Base-by-base conservation (phyloP, 2,113 vertebrate genomes). In the Cynocephalus volans region DNA sequence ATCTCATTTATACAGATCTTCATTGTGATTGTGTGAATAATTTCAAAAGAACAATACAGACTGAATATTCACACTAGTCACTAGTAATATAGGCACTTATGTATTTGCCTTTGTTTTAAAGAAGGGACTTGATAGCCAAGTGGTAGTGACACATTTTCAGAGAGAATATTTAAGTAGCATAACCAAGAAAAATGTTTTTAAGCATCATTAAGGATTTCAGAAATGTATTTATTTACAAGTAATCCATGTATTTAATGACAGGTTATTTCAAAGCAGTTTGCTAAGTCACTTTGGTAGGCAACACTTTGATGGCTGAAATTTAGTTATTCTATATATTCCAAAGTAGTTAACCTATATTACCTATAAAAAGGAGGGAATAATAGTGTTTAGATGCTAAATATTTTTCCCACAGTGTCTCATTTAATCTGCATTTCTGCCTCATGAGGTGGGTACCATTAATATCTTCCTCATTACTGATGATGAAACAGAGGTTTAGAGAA, bases 101-200 rank as follows among this genome's bases (percentile, higher is more conserved):
- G 18, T 76, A 18, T 89, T 85, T 88, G 77, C 60, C 36, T 91
- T 79, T 76, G 76, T 76, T 33, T 82, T 77, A 19, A 58, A 76
- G 26, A 88, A 92, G 45, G 5, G 31, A 86, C 28, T 60, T 94
- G 33, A 24, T 95, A 58, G 28, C 50, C 52, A 88, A 21, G 60
- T 36, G 84, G 24, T 45, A 77, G 50, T 60, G 33, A 80, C 56
- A 93, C n/a, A 54, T 13, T 88, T 96, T 93, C 67, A 80, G 62
- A 85, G 54, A 84, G 19, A 79, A 54, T 80, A 52, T 73, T 85
- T 95, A 77, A 83, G 36, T 83, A 69, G 18, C 19, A 56, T 93
- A 89, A 88, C 24, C 41, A 72, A 92, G 58, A 48, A 94, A 93
- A 93, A 69, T 58, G 94, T 92, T 96, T 97, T 86, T 69, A 70